Evolutionary conservation across 2,888 invertebrate species (phyloP).

Genomic region (Acronicta psi): DNA sequence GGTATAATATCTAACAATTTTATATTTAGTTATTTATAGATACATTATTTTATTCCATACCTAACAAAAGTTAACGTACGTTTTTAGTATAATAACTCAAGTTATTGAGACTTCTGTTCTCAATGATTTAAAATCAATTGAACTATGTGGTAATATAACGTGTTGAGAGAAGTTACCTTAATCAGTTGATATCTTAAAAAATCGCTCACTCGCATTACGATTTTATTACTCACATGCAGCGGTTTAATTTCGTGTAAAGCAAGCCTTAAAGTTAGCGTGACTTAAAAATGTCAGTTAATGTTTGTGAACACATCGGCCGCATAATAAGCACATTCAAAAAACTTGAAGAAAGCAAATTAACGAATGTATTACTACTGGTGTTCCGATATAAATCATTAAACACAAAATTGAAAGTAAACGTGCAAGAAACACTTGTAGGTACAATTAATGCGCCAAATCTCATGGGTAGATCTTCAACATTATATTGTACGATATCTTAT

Average conservation of each 20-base stretch:
- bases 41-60: no score
- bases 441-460: slow-evolving; percentile 31
- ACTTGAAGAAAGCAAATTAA: slow-evolving; percentile 60
- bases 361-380: slow-evolving; percentile 55
- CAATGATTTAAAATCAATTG: no score
- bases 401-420: slow-evolving; percentile 55
- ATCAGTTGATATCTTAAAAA: no score
- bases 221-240: background rate
- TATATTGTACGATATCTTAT: slow-evolving; percentile 14
- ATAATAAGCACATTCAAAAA: slow-evolving; percentile 63
- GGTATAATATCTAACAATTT: no score
- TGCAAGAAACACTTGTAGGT: slow-evolving; percentile 44
- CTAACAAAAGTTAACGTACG: no score
- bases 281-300: slow-evolving; percentile 61
- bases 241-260: slow-evolving; percentile 44
- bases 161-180: no score
- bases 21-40: no score
- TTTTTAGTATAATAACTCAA: no score
- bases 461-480: slow-evolving; percentile 40
- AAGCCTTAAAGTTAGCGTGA: slow-evolving; percentile 69
- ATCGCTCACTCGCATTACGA: no score
- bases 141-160: no score
- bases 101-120: no score
- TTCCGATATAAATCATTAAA: slow-evolving; percentile 57
- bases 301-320: slow-evolving; percentile 59